Conservation (phyloP, 2,888 invertebrate genomes). For the Luperina testacea region DNA sequence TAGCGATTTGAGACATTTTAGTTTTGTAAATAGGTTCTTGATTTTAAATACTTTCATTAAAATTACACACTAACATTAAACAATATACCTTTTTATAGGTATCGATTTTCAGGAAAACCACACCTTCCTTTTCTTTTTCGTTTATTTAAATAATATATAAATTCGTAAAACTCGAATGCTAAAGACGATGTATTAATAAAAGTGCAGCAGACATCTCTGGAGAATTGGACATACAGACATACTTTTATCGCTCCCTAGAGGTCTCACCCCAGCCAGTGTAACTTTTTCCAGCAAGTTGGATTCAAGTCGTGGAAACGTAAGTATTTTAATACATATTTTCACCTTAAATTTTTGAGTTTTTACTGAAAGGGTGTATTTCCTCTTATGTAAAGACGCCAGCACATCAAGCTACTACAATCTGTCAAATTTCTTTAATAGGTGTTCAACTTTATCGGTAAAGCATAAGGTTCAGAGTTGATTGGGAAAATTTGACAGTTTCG, state of each 20-base stretch:
- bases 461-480: too few relatives aligned
- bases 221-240: neutral
- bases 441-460: too few relatives aligned
- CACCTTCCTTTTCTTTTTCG: neutral
- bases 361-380: neutral
- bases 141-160: neutral
- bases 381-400: too few relatives aligned
- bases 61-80: neutral
- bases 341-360: neutral
- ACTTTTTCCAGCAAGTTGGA: constrained; percentile 4
- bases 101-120: neutral
- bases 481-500: too few relatives aligned
- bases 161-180: neutral
- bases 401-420: too few relatives aligned
- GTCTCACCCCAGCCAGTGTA: neutral
- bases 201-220: neutral
- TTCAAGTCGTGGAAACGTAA: neutral
- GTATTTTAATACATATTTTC: neutral
- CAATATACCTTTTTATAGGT: neutral
- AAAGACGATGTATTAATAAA: neutral
- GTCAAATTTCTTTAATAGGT: too few relatives aligned
- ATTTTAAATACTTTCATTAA: neutral
- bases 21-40: neutral
- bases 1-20: neutral
- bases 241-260: constrained; percentile 16